Conservation (phyloP, 2,113 vertebrate species). For the Spilogale gracilis region DNA sequence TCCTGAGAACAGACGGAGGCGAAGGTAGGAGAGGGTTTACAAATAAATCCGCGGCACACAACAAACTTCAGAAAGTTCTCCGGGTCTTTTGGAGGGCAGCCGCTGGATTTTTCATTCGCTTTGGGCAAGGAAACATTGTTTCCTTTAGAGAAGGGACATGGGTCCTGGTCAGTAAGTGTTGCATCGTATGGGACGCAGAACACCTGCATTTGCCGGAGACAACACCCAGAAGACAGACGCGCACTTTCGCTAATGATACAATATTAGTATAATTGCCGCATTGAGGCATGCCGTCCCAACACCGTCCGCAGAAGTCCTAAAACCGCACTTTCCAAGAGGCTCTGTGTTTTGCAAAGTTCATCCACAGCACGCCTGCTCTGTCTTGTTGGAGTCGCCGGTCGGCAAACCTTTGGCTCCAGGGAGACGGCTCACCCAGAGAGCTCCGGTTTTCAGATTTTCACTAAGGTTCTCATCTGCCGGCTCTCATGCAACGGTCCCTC, state of each 20-base stretch:
- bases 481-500: background rate
- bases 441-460: rapidly evolving
- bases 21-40: background rate
- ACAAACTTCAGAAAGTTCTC: background rate
- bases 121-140: background rate
- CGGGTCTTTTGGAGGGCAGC: background rate
- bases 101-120: background rate
- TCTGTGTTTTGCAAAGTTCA: rapidly evolving
- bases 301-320: rapidly evolving
- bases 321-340: background rate
- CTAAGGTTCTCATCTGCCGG: background rate
- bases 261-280: rapidly evolving
- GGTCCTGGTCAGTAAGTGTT: rapidly evolving
- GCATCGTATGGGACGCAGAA: too few relatives aligned
- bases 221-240: background rate
- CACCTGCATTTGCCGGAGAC: rapidly evolving
- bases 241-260: rapidly evolving
- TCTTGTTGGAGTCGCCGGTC: rapidly evolving
- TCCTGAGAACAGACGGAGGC: background rate
- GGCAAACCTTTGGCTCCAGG: too few relatives aligned
- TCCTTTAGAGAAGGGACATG: background rate
- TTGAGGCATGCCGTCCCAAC: too few relatives aligned
- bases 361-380: rapidly evolving
- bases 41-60: too few relatives aligned
- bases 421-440: background rate